phyloP scores from a whole-genome alignment of 2,113 vertebrate genomes.

The Vidua chalybeata region DNA sequence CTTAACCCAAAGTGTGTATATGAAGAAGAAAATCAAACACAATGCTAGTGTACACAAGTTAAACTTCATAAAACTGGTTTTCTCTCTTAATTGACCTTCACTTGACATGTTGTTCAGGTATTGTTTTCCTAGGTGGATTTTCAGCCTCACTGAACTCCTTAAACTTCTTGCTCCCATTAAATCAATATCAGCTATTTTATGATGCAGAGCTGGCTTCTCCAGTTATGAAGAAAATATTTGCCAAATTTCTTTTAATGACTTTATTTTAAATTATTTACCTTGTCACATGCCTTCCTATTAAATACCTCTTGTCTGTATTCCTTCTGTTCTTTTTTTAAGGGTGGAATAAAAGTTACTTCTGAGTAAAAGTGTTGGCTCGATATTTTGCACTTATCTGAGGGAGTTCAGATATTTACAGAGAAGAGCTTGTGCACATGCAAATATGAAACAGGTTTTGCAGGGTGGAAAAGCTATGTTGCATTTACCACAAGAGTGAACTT shows the following conservation, averaged over 20 bases:
- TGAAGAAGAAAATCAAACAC: conserved; percentile 10
- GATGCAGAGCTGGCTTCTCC: neutral
- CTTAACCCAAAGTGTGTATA: neutral
- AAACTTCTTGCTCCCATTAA: conserved; percentile 12
- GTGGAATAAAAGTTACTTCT: neutral
- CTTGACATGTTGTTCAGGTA: neutral
- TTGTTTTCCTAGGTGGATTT: conserved; percentile 14
- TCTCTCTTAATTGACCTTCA: conserved; percentile 30
- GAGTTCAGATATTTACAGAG: neutral
- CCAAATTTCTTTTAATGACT: neutral
- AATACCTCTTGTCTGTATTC: neutral
- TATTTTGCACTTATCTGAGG: neutral
- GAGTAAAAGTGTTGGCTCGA: neutral
- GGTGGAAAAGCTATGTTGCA: neutral
- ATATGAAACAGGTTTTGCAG: neutral
- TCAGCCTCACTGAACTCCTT: conserved; percentile 11
- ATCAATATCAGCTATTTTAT: neutral
- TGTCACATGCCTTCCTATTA: neutral
- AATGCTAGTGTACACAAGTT: neutral
- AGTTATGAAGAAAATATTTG: neutral
- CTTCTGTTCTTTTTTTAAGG: neutral
- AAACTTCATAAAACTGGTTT: conserved; percentile 3
- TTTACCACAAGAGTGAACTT: neutral
- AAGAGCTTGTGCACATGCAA: neutral
- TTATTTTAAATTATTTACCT: neutral